Conservation (phyloP, 92 coral and sea anemone genomes). For the Meandrina meandrites region DNA sequence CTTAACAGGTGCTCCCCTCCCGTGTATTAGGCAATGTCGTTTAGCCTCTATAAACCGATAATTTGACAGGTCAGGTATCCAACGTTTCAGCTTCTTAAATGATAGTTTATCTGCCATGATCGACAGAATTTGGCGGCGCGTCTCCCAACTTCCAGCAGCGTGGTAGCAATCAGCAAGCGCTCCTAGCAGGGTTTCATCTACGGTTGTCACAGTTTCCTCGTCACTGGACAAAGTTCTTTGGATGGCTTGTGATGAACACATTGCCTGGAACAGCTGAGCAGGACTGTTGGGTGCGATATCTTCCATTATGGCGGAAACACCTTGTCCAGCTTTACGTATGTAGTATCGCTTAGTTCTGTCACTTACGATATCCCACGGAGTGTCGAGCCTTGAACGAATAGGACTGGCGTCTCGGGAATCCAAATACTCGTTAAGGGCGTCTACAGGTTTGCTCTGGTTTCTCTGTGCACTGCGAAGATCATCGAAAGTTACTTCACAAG, state of each 20-base stretch:
- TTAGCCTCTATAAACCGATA: constrained; percentile 57
- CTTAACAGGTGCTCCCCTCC: constrained; percentile 62
- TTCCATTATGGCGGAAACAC: constrained; percentile 56
- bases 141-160: constrained; percentile 63
- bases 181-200: constrained; percentile 56
- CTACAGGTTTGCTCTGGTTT: constrained; percentile 42
- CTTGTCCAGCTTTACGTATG: constrained; percentile 58
- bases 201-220: constrained; percentile 38
- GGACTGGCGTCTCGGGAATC: constrained; percentile 61
- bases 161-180: constrained; percentile 67
- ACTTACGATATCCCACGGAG: constrained; percentile 52
- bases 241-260: constrained; percentile 52
- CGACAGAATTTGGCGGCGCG: constrained; percentile 61
- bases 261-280: constrained; percentile 53
- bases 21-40: constrained; percentile 58
- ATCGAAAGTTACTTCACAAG: constrained; percentile 54
- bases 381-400: constrained; percentile 61
- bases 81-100: constrained; percentile 39
- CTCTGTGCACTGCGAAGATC: constrained; percentile 24
- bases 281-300: constrained; percentile 66
- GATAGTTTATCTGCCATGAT: constrained; percentile 64
- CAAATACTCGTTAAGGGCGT: constrained; percentile 60
- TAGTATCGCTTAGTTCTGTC: constrained; percentile 58
- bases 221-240: constrained; percentile 44
- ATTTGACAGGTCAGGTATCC: constrained; percentile 63